Percentiles rank a stretch among this genome's conserved stretches.
Conservation (phyloP, 2,113 vertebrate genomes). For the human (Homo sapiens) region DNA sequence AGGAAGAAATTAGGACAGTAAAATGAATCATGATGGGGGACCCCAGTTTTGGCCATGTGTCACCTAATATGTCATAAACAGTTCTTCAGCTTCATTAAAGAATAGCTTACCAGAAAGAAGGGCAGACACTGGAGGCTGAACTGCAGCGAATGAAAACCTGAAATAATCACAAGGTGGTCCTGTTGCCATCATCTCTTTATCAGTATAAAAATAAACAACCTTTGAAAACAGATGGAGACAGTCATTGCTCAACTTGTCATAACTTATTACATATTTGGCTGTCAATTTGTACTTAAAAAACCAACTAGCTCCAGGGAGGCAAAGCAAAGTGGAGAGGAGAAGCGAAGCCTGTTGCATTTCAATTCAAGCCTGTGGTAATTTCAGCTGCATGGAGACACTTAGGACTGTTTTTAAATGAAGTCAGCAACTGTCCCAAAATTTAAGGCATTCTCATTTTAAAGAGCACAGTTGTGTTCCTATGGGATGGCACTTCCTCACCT, state of each 20-base stretch:
- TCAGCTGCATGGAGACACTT: conserved; percentile 44
- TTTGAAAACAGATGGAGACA: conserved; percentile 52
- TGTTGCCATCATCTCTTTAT: neutral
- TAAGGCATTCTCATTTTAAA: neutral
- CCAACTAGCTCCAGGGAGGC: conserved; percentile 66
- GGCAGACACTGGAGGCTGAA: neutral
- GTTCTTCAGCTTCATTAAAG: neutral
- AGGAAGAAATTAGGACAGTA: neutral
- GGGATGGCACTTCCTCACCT: neutral
- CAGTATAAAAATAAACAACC: conserved; percentile 51
- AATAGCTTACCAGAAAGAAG: neutral
- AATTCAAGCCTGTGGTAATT: conserved; percentile 56
- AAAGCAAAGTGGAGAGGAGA: conserved; percentile 69
- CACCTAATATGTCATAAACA: neutral
- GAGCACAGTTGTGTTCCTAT: neutral
- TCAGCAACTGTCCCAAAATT: conserved; percentile 3
- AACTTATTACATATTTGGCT: conserved; percentile 74
- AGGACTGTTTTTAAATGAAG: conserved; percentile 33
- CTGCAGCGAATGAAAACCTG: neutral
- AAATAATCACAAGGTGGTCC: neutral
- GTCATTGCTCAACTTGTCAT: conserved; percentile 13
- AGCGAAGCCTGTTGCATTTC: conserved; percentile 60
- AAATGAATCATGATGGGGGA: neutral
- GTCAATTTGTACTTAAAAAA: conserved; percentile 71
- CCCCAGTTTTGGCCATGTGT: neutral